These are phyloP conservation scores for Aphyosemion australe DNA, from an alignment of 2,113 vertebrate species.

Conservation along the genomic window DNA sequence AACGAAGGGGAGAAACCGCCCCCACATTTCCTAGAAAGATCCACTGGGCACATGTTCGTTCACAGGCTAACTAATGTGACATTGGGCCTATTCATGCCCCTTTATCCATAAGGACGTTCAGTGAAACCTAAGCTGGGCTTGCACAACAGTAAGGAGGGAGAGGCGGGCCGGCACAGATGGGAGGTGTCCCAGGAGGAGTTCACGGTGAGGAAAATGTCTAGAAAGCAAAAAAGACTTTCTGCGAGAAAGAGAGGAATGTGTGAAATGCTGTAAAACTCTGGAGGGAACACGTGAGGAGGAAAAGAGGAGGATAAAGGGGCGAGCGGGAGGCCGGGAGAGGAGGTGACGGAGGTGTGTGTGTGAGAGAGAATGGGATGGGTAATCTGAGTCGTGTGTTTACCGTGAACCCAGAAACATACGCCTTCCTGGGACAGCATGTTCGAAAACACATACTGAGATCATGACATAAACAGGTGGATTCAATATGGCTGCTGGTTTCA, in stretches of 20 bases:
- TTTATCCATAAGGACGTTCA: slow-evolving; percentile 38
- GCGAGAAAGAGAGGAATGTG: slow-evolving; percentile 48
- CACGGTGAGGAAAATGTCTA: slow-evolving; percentile 3
- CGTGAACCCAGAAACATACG: slow-evolving; percentile 48
- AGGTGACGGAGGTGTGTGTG: slow-evolving; percentile 13
- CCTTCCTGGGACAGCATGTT: slow-evolving; percentile 67
- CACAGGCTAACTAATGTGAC: not conserved
- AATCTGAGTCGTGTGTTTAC: slow-evolving; percentile 78
- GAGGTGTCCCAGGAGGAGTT: slow-evolving; percentile 3
- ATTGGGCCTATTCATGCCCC: not conserved
- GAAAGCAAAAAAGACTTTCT: slow-evolving; percentile 2
- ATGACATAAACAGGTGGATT: slow-evolving; percentile 10
- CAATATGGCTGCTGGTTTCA: no score
- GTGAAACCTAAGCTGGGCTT: slow-evolving; percentile 48
- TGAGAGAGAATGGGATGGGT: slow-evolving; percentile 34
- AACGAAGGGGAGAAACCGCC: slow-evolving; percentile 12
- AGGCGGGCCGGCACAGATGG: not conserved
- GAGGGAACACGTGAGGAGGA: not conserved
- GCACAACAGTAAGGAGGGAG: slow-evolving; percentile 2
- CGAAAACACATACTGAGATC: slow-evolving; percentile 29
- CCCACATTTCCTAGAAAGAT: slow-evolving; percentile 48
- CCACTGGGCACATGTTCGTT: slow-evolving; percentile 3
- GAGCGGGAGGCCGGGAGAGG: slow-evolving; percentile 6
- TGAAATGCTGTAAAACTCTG: slow-evolving; percentile 28
- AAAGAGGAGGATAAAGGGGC: not conserved